These are phyloP conservation scores for Venustaconcha ellipsiformis DNA, from an alignment of 1,140 invertebrate genomes.

Conservation along the genomic window DNA sequence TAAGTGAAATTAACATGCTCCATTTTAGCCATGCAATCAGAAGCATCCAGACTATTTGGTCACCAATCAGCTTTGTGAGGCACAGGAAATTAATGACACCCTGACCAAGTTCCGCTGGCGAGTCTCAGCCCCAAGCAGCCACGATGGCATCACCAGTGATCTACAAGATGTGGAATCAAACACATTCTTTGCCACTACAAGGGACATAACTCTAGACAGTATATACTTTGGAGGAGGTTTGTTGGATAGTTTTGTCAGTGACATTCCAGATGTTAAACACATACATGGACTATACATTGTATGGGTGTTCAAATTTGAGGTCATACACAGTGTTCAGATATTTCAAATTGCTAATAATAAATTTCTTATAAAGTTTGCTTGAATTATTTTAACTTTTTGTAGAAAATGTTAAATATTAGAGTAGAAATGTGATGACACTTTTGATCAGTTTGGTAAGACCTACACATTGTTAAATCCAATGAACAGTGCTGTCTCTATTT, in stretches of 20 bases:
- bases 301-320: no score
- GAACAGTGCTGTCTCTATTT: no score
- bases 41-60: conserved; percentile 66
- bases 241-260: not conserved
- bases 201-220: conserved; percentile 65
- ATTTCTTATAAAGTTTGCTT: no score
- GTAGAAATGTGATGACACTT: no score
- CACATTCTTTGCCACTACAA: conserved; percentile 66
- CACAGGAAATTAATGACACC: conserved; percentile 65
- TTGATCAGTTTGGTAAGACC: no score
- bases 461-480: no score
- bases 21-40: conserved; percentile 66
- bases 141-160: conserved; percentile 55
- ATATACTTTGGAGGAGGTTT: conserved; percentile 68
- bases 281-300: no score
- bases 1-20: not conserved
- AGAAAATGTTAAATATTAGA: no score
- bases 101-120: conserved; percentile 67
- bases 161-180: conserved; percentile 62
- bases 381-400: no score
- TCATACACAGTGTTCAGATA: no score
- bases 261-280: not conserved
- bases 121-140: conserved; percentile 59
- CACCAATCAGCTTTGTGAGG: conserved; percentile 58
- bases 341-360: no score